Base-by-base conservation (phyloP, 2,113 vertebrate species). In the Trichechus manatus region DNA sequence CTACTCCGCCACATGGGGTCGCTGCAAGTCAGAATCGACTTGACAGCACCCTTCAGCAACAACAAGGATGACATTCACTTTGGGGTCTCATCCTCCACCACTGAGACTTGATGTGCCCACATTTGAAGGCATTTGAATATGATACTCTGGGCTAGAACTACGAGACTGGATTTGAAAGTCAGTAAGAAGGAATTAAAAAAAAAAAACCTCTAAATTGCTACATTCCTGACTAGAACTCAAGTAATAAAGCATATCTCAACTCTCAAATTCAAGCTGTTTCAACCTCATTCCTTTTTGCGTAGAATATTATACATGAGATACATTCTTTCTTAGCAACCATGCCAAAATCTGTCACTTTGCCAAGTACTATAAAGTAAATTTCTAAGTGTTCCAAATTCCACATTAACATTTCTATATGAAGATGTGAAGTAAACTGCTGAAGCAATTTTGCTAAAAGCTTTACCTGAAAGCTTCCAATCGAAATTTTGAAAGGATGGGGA, bases 381-480 rank as follows among this genome's bases (percentile, higher is more conserved):
- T 89, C 70, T 89, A 96, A 84, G 87, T 87, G 96, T 87, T 96
- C 87, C 93, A 97, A 92, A 97, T 96, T 87, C 79, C 86, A 94
- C 63, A 92, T 42, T 13, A 50, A 72, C 79, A 87, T 83, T 59
- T 96, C 87, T 96, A 1, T 53, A 53, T 72, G 50, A 97, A 92
- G 95, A 68, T 15, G 94, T 80, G 79, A 39, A n/a, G 2, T 97
- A 97, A 97, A 97, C 6, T 95, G 95, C 87, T 96, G 93, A 96
- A 81, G 89, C 88, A 90, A 85, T 81, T 97, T 63, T 93, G 33
- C 74, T 59, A 96, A 96, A 97, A 56, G 85, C 81, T 97, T 95
- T 91, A 85, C 36, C 83, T 96, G 85, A 95, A 97, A 98, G 85
- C 7, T 19, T 82, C 66, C 90, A 95, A 39, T 89, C 97, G 74